Percentiles rank a stretch among this genome's conserved stretches.
phyloP scores from a whole-genome alignment of 2,113 vertebrate species.

The Poeciliopsis occidentalis region DNA sequence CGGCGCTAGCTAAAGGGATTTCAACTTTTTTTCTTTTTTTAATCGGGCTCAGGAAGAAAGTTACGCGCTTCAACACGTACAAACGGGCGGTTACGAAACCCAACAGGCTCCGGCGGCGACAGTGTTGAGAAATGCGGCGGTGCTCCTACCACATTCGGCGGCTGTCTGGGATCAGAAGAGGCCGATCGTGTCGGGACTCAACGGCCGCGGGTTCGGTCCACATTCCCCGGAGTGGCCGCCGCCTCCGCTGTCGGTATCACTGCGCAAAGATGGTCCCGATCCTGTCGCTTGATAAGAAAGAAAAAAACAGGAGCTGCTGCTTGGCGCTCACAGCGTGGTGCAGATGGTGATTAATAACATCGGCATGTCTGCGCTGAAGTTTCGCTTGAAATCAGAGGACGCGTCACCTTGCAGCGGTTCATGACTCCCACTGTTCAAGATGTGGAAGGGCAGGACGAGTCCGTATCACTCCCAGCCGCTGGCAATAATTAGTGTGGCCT shows the following conservation, averaged over 20 bases:
- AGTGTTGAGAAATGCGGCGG: constrained; percentile 48
- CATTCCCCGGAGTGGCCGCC: constrained; percentile 77
- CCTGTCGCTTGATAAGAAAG: constrained; percentile 37
- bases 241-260: constrained; percentile 59
- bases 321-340: constrained; percentile 14
- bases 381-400: constrained; percentile 72
- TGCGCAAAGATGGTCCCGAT: constrained; percentile 68
- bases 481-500: constrained; percentile 69
- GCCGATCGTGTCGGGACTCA: constrained; percentile 79
- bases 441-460: constrained; percentile 78
- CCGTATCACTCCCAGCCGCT: constrained; percentile 62
- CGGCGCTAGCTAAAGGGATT: constrained; percentile 53
- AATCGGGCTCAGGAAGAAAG: constrained; percentile 39
- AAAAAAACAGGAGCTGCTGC: constrained; percentile 18
- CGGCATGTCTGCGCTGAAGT: constrained; percentile 58
- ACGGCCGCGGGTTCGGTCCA: constrained; percentile 68
- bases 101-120: constrained; percentile 27
- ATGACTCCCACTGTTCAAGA: constrained; percentile 77
- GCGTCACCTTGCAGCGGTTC: constrained; percentile 79
- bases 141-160: constrained; percentile 73
- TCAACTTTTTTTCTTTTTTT: constrained; percentile 59
- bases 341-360: constrained; percentile 43
- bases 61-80: constrained; percentile 24
- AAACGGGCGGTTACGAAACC: neutral
- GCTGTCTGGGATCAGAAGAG: constrained; percentile 70